phyloP scores from a whole-genome alignment of 2,113 vertebrate genomes.

The Dasyornis broadbenti region DNA sequence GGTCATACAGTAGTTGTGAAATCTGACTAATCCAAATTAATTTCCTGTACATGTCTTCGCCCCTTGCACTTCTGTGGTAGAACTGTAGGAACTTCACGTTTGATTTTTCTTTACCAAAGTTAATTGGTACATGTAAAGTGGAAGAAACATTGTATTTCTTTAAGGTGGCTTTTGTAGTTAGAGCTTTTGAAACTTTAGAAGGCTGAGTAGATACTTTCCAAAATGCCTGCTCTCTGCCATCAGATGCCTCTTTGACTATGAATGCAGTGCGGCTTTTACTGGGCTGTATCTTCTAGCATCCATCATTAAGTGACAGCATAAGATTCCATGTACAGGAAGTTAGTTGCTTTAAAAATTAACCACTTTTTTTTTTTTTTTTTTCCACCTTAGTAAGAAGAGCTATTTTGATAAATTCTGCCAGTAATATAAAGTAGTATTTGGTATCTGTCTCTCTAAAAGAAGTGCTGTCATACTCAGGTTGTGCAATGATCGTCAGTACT shows the following conservation, averaged over 20 bases:
- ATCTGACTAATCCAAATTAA: not conserved
- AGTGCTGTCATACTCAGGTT: not conserved
- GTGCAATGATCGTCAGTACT: not conserved
- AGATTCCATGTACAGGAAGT: not conserved
- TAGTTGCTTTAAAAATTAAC: not conserved
- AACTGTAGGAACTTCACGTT: not conserved
- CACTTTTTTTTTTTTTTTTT: not conserved
- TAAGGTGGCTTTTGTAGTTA: not conserved
- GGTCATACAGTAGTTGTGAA: not conserved
- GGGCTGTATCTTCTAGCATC: not conserved
- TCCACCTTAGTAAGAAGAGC: not conserved
- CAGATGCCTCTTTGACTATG: not conserved
- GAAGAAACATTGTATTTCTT: not conserved
- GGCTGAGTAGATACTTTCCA: not conserved
- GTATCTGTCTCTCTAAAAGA: not conserved
- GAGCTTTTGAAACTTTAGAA: not conserved
- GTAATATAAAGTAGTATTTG: not conserved
- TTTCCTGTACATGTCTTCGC: not conserved
- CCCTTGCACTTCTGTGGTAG: not conserved
- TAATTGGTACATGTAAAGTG: not conserved
- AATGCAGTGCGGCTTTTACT: not conserved
- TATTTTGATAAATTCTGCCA: not conserved
- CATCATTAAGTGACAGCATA: not conserved
- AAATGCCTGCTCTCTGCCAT: not conserved
- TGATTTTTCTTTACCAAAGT: not conserved